A percentile compares a stretch with the other conserved stretches of the same genome.
Evolutionary conservation across 2,888 invertebrate species (phyloP).

Genomic region (Metellina segmentata): DNA sequence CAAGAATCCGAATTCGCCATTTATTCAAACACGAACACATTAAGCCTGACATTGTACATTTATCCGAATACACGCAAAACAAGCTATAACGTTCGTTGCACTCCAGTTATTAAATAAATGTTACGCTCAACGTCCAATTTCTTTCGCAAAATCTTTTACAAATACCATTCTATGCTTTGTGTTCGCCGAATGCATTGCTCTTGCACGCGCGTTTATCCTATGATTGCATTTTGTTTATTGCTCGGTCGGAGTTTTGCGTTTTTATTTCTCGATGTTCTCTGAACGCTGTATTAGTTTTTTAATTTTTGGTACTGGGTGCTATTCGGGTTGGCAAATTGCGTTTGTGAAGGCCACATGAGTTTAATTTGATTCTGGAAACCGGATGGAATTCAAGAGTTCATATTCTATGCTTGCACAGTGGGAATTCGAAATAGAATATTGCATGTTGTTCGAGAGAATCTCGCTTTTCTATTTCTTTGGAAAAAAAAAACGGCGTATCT

Average conservation of each 20-base stretch:
- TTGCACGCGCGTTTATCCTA: not conserved
- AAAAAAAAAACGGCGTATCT: no score
- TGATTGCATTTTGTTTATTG: slow-evolving; percentile 3
- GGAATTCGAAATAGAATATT: not conserved
- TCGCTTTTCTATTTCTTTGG: no score
- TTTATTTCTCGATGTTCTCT: not conserved
- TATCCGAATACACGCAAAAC: not conserved
- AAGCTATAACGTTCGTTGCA: not conserved
- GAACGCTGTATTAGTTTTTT: not conserved
- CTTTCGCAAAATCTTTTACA: slow-evolving; percentile 1
- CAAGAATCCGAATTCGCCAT: slow-evolving; percentile 6
- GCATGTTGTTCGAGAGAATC: no score
- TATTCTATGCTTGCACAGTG: not conserved
- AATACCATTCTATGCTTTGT: not conserved
- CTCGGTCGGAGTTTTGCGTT: not conserved
- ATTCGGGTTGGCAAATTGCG: not conserved
- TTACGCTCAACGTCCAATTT: slow-evolving; percentile 10
- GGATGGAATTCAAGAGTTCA: not conserved
- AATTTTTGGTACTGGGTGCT: not conserved
- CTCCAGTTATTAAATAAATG: slow-evolving; percentile 4
- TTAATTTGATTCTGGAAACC: not conserved
- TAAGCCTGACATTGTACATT: not conserved
- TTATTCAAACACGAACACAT: not conserved
- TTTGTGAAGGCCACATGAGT: not conserved
- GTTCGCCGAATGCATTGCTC: not conserved